Base-by-base conservation (phyloP, 2,888 invertebrate species). In the Ernsta delagoae region DNA sequence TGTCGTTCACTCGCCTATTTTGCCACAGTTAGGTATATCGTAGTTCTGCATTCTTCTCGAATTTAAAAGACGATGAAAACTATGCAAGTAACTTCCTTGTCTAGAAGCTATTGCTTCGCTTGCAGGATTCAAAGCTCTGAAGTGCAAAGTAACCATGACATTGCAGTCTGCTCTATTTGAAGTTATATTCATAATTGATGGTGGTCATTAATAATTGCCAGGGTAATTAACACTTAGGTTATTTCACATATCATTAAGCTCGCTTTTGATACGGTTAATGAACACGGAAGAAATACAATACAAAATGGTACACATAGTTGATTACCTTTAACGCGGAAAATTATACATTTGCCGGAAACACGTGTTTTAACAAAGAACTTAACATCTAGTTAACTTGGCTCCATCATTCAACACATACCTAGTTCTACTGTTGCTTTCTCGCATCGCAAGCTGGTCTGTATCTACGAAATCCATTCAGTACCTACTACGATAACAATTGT, bases 321-420 rank as follows among this genome's bases (percentile, higher is more conserved):
- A 24, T 66, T 60, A 60, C 66, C 66, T 60, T 43, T 31, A 66
- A 66, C 59, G 66, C 54, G 66, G 66, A 66, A 66, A 66, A 66
- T 66, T 65, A 36, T 59, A 36, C 53, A 60, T 66, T 66, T 60
- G 60, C 31, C 59, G 59, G 43, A 66, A 60, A 66, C 43, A 53
- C 31, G 53, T 39, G 59, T 60, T 53, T 31, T 43, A 60, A 60
- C 66, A 66, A 59, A 64, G 64, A 64, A 66, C 12, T 31, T 60
- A 60, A 66, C 43, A 54, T 43, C 43, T 34, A 11, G 41, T n/a
- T 34, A 31, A 43, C 31, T 43, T 66, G 31, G 8, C 31, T 34
- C 12, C 31, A 11, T 16, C 9, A 54, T 60, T 60, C 41, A 60
- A 43, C 43, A 66, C 31, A 31, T 3, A 31, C 3, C 2, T 31